These are phyloP conservation scores for Serinus canaria DNA, from an alignment of 2,113 vertebrate species.

Conservation along the genomic window DNA sequence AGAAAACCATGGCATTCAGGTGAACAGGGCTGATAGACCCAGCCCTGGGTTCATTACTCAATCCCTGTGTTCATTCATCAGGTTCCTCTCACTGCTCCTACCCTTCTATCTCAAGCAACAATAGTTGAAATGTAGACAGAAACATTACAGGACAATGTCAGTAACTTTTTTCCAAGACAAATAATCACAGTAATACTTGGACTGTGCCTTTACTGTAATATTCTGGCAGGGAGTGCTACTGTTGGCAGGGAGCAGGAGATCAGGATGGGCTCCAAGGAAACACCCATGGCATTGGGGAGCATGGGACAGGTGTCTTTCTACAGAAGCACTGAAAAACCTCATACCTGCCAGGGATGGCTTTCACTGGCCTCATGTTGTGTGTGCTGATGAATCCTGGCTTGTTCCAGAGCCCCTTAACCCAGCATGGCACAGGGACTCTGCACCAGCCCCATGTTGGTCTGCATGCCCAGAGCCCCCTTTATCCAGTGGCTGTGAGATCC, in stretches of 20 bases:
- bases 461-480: neutral
- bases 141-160: neutral
- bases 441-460: accelerated
- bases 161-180: neutral
- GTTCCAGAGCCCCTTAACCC: neutral
- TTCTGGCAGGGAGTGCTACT: accelerated
- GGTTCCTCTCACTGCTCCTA: neutral
- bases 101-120: neutral
- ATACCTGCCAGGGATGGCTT: accelerated
- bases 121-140: neutral
- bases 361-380: neutral
- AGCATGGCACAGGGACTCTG: accelerated
- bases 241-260: neutral
- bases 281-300: neutral
- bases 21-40: neutral
- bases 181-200: neutral
- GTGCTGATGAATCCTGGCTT: neutral
- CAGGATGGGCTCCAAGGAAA: neutral
- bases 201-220: neutral
- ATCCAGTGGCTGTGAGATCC: neutral
- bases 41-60: neutral
- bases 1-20: neutral
- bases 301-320: accelerated
- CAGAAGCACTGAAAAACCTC: neutral
- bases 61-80: neutral